Evolutionary conservation across 2,113 vertebrate species (phyloP).

Genomic region (Camelus bactrianus): DNA sequence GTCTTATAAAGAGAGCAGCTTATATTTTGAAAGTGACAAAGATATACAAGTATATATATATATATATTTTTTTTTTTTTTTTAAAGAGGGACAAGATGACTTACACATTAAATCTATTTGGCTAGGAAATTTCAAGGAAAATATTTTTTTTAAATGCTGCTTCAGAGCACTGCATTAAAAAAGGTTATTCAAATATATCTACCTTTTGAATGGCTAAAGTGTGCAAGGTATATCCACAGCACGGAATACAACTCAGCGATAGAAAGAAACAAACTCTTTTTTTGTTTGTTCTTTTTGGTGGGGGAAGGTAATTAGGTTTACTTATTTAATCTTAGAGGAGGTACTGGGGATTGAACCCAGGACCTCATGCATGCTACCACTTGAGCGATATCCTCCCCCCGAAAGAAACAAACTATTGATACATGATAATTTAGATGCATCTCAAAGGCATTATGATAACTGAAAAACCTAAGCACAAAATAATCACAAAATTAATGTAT

Average conservation of each 20-base stretch:
- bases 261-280: not conserved
- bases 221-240: not conserved
- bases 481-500: not conserved
- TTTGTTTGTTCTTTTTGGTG: no score
- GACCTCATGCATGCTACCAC: no score
- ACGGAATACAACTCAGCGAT: not conserved
- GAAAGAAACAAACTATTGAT: not conserved
- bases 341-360: no score
- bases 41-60: not conserved
- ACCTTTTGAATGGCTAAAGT: slow-evolving; percentile 31
- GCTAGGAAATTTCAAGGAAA: not conserved
- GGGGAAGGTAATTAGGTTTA: no score
- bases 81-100: not conserved
- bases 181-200: not conserved
- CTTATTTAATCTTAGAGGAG: no score
- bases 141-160: not conserved
- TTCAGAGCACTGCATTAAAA: not conserved
- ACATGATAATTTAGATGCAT: not conserved
- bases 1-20: not conserved
- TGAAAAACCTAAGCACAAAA: not conserved
- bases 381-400: no score
- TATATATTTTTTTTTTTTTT: not conserved
- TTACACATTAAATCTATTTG: not conserved
- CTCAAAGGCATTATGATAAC: not conserved
- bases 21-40: not conserved